These are phyloP conservation scores for Operophtera brumata DNA, from an alignment of 2,888 invertebrate species.

Conservation along the genomic window DNA sequence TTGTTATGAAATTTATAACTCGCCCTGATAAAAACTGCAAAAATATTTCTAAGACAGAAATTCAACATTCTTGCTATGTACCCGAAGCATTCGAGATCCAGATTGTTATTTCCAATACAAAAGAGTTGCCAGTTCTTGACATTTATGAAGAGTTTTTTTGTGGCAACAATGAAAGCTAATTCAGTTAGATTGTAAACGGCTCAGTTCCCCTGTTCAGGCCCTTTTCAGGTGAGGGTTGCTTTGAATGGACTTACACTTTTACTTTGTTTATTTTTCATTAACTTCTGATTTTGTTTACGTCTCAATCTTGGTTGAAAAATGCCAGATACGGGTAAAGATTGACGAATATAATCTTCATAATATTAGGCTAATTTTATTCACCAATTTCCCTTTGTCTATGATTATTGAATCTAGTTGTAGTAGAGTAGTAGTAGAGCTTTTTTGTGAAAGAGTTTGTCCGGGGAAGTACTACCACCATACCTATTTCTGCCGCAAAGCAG, in stretches of 20 bases:
- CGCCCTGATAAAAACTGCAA: too few relatives aligned
- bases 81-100: not conserved
- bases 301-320: not conserved
- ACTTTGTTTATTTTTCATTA: conserved; percentile 17
- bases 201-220: conserved; percentile 19
- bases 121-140: conserved; percentile 28
- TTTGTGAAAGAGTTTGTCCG: too few relatives aligned
- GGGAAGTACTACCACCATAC: too few relatives aligned
- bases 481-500: too few relatives aligned
- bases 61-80: too few relatives aligned
- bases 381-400: too few relatives aligned
- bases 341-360: not conserved
- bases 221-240: conserved; percentile 21
- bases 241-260: conserved; percentile 18
- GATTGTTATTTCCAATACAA: conserved; percentile 21
- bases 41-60: too few relatives aligned
- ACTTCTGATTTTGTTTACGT: conserved; percentile 13
- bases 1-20: too few relatives aligned
- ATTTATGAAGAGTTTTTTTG: conserved; percentile 25
- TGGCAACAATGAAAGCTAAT: conserved; percentile 30
- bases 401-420: too few relatives aligned
- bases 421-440: too few relatives aligned
- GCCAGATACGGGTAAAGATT: not conserved
- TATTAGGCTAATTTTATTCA: not conserved
- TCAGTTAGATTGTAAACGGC: conserved; percentile 35